These are phyloP conservation scores for Apogon talboti DNA, from an alignment of 2,797 vertebrate species.

Conservation along the genomic window DNA sequence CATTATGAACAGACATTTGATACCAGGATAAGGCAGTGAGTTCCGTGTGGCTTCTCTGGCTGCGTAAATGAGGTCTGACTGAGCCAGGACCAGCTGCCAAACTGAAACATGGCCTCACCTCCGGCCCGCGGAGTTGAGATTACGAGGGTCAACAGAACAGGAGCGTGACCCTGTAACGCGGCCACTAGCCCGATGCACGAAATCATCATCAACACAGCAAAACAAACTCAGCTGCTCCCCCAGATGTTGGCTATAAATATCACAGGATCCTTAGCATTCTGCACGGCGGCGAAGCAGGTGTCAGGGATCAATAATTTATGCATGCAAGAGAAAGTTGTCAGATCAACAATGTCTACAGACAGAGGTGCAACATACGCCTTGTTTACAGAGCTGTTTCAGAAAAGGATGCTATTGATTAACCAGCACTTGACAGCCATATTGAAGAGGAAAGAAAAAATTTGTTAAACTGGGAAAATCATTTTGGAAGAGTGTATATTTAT, in stretches of 20 bases:
- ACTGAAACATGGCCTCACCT: constrained; percentile 61
- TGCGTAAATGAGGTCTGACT: constrained; percentile 34
- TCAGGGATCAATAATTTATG: constrained; percentile 80
- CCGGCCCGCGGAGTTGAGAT: constrained; percentile 37
- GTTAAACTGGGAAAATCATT: constrained; percentile 45
- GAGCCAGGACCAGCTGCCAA: constrained; percentile 50
- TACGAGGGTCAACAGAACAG: constrained; percentile 59
- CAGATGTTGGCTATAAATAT: constrained; percentile 69
- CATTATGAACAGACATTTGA: constrained; percentile 2
- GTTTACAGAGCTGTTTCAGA: constrained; percentile 63
- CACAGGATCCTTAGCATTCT: constrained; percentile 61
- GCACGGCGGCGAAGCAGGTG: constrained; percentile 43
- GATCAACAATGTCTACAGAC: constrained; percentile 67
- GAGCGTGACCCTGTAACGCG: constrained; percentile 50
- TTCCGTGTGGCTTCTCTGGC: constrained; percentile 1
- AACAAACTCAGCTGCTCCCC: constrained; percentile 52
- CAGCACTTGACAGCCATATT: constrained; percentile 56
- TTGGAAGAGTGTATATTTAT: constrained; percentile 35
- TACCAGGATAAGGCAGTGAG: neutral
- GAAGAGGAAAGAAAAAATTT: constrained; percentile 31
- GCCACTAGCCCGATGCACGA: constrained; percentile 24
- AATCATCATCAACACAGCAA: constrained; percentile 54
- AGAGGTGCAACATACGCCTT: constrained; percentile 44
- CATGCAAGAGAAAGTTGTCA: constrained; percentile 73
- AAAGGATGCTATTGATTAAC: constrained; percentile 64